Conservation (phyloP, 2,888 invertebrate genomes). For the Protonemura montana region DNA sequence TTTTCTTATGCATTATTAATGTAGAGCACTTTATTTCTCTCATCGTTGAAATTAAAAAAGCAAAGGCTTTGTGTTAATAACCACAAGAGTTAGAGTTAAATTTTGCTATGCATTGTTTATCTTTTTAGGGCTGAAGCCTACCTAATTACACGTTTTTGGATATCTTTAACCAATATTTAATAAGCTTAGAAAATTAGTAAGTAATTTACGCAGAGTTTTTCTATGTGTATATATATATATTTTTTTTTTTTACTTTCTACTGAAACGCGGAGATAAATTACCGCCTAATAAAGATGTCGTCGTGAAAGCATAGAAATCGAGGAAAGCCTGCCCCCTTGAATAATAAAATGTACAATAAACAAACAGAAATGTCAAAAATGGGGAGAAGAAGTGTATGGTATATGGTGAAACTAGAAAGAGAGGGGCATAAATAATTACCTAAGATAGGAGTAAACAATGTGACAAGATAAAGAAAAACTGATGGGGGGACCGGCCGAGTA, state of each 20-base stretch:
- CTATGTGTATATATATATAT: background rate
- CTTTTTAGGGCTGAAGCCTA: background rate
- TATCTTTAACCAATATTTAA: background rate
- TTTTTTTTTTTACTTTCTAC: background rate
- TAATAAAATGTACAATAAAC: constrained; percentile 32
- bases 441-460: constrained; percentile 44
- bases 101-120: background rate
- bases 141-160: background rate
- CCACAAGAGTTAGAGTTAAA: background rate
- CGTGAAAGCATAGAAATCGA: background rate
- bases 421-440: constrained; percentile 45
- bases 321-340: background rate
- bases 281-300: background rate
- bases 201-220: background rate
- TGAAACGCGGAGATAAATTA: background rate
- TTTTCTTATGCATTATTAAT: constrained; percentile 12
- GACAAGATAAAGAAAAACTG: constrained; percentile 42
- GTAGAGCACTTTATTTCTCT: constrained; percentile 4
- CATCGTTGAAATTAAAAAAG: constrained; percentile 2
- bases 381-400: background rate
- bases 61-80: constrained; percentile 3
- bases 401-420: constrained; percentile 18
- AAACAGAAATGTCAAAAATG: constrained; percentile 40
- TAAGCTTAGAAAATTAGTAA: background rate
- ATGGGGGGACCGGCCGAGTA: constrained; percentile 18